Evolutionary conservation across 1,140 invertebrate species (phyloP).

Genomic region (Copidosoma floridanum): DNA sequence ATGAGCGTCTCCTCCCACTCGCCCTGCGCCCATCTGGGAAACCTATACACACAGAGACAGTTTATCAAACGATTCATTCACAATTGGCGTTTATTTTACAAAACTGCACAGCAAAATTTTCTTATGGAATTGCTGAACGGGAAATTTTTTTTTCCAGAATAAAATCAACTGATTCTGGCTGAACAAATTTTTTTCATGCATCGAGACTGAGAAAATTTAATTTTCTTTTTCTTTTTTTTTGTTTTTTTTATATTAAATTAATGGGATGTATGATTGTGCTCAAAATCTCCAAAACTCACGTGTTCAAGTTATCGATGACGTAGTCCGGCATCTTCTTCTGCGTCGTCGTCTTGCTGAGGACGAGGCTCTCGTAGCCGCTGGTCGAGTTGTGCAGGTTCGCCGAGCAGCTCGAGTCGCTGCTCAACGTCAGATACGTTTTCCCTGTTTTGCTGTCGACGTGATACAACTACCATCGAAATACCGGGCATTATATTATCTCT

Average conservation of each 20-base stretch:
- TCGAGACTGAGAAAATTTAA: too few relatives aligned
- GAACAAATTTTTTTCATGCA: too few relatives aligned
- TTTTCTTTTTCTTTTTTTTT: too few relatives aligned
- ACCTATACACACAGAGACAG: too few relatives aligned
- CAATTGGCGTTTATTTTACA: conserved; percentile 14
- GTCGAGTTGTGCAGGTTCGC: conserved; percentile 61
- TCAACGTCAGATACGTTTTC: conserved; percentile 64
- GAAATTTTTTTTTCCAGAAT: conserved; percentile 4
- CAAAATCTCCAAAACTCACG: too few relatives aligned
- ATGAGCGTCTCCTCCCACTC: conserved; percentile 66
- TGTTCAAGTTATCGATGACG: conserved; percentile 47
- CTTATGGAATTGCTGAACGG: not conserved
- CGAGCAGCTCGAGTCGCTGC: conserved; percentile 68
- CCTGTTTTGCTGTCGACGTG: conserved; percentile 60
- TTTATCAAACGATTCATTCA: too few relatives aligned
- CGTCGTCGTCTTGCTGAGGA: conserved; percentile 54
- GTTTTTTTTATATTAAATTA: too few relatives aligned
- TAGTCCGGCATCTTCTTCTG: conserved; percentile 50
- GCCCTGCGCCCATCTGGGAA: conserved; percentile 68
- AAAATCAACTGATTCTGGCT: too few relatives aligned
- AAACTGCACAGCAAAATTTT: conserved; percentile 2
- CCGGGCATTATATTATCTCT: too few relatives aligned
- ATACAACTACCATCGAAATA: too few relatives aligned
- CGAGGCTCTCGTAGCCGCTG: conserved; percentile 63
- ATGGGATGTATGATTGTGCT: too few relatives aligned